These are phyloP conservation scores for Corythaeola cristata DNA, from an alignment of 2,113 vertebrate species.

Conservation along the genomic window DNA sequence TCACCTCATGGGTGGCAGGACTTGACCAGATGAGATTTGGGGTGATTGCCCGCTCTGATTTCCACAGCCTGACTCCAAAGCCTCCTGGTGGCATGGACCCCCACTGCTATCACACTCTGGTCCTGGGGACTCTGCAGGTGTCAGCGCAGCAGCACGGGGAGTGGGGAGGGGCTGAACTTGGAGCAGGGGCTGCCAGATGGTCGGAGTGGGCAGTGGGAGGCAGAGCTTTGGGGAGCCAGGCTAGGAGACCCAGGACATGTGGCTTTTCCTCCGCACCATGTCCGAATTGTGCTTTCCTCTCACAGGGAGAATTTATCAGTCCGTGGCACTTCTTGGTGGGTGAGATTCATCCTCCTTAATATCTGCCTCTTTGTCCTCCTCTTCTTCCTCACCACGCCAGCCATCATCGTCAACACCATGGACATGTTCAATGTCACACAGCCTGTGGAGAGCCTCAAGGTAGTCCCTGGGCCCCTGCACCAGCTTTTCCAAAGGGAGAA, in stretches of 20 bases:
- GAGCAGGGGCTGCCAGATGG: neutral
- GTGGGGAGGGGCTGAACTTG: accelerated
- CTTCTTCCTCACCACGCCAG: constrained; percentile 97
- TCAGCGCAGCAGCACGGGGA: accelerated
- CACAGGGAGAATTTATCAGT: constrained; percentile 93
- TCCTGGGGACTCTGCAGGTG: neutral
- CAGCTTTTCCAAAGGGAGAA: neutral
- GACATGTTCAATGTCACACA: constrained; percentile 96
- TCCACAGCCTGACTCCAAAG: neutral
- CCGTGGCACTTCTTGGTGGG: constrained; percentile 90
- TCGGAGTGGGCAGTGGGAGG: neutral
- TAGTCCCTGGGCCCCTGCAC: neutral
- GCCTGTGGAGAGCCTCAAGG: constrained; percentile 91
- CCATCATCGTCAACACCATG: constrained; percentile 97
- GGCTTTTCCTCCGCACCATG: neutral
- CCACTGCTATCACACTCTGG: neutral
- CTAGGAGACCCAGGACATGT: neutral
- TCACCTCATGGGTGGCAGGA: neutral
- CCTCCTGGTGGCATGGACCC: neutral
- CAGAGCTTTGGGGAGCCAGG: neutral
- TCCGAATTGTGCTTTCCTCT: neutral
- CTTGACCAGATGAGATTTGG: neutral
- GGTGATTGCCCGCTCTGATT: neutral
- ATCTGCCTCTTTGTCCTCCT: constrained; percentile 92
- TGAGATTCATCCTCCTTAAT: constrained; percentile 89